Base-by-base conservation (phyloP, 2,113 vertebrate species). In the Oophaga pumilio region DNA sequence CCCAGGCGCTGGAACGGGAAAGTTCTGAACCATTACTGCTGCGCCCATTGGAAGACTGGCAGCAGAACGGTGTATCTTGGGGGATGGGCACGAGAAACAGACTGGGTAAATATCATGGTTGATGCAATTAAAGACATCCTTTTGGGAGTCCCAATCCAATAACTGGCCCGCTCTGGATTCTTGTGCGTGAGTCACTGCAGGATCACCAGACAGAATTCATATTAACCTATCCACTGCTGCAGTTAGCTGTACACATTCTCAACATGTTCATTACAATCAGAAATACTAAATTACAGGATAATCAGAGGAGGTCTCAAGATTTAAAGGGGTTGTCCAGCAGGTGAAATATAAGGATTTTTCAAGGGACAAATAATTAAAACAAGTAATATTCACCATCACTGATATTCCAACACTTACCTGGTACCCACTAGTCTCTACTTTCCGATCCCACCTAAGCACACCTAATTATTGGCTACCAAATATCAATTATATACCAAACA, bases 81-180 rank as follows among this genome's bases (percentile, higher is more conserved):
- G 56, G 85, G 85, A 87, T 79, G 76, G 76, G 76, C 59, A 86
- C 43, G 20, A 10, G 52, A 59, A 79, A 69, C 62, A 57, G 50
- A 87, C 59, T 79, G 85, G 52, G 76, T 81, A 81, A 87, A 87
- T 87, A 81, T 81, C 85, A 87, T 24, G 22, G 52, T n/a, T 86
- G 85, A 86, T 86, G 85, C 85, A 86, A 86, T 86, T 86, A 86
- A 86, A 78, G 74, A 68, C 76, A 79, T 78, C 85, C 74, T 86
- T 78, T 64, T 86, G 85, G 73, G 85, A 78, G 74, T 86, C 85
- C 85, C 85, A 86, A 86, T 78, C 74, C 85, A 86, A 78, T 86
- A 78, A 86, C 59, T 66, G 74, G 59, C 76, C 84, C 59, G 76
- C 73, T 86, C 76, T 68, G 74, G 59, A 86, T 78, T 78, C 57